These are phyloP conservation scores for Hylyphantes graminicola DNA, from an alignment of 1,140 invertebrate genomes.

Conservation along the genomic window DNA sequence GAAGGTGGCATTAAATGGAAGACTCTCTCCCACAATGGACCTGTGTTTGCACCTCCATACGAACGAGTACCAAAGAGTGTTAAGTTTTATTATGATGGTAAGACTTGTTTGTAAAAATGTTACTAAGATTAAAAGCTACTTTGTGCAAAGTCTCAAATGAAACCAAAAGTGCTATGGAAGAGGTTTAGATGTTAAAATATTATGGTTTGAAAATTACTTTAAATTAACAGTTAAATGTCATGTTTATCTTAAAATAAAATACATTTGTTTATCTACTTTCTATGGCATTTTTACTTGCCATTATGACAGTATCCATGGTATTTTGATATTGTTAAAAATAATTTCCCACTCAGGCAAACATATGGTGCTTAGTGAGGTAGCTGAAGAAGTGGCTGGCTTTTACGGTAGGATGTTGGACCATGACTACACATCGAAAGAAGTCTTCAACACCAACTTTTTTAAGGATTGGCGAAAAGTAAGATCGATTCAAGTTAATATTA, in stretches of 20 bases:
- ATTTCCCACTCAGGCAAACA: slow-evolving; percentile 74
- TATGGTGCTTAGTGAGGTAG: slow-evolving; percentile 80
- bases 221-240: too few species aligned
- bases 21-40: slow-evolving; percentile 96
- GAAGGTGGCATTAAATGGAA: slow-evolving; percentile 95
- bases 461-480: slow-evolving; percentile 76
- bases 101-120: slow-evolving; percentile 61
- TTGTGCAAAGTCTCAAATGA: too few species aligned
- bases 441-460: slow-evolving; percentile 98
- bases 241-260: too few species aligned
- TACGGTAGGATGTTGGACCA: slow-evolving; percentile 99
- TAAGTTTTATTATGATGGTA: slow-evolving; percentile 92
- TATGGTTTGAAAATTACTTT: too few species aligned
- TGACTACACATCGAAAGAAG: slow-evolving; percentile 95
- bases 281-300: too few species aligned
- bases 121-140: too few species aligned
- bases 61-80: slow-evolving; percentile 90
- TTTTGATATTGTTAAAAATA: background rate
- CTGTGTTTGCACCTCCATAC: slow-evolving; percentile 95
- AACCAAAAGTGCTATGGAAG: too few species aligned
- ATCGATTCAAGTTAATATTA: background rate
- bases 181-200: too few species aligned
- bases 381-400: slow-evolving; percentile 98
- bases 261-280: too few species aligned
- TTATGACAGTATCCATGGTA: background rate